phyloP scores from a whole-genome alignment of 2,113 vertebrate genomes.

The Malurus elegans region DNA sequence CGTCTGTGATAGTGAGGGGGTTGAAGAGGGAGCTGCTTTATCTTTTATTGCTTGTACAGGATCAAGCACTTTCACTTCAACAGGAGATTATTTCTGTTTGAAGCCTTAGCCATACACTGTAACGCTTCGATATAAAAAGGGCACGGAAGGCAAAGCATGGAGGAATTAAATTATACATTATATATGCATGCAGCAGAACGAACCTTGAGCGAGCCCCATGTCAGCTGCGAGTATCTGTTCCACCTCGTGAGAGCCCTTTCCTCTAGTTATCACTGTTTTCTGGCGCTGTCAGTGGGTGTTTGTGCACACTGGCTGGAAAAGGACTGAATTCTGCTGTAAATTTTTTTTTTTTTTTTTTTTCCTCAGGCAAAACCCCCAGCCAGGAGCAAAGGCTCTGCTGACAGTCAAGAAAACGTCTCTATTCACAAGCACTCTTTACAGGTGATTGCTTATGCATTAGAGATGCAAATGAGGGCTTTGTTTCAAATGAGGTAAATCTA shows the following conservation, averaged over 20 bases:
- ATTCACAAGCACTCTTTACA: slow-evolving; percentile 29
- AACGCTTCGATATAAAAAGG: slow-evolving; percentile 6
- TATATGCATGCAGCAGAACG: neutral
- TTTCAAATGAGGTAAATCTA: slow-evolving; percentile 54
- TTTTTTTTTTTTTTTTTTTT: too few species aligned
- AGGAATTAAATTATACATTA: slow-evolving; percentile 40
- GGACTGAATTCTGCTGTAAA: neutral
- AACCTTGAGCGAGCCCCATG: neutral
- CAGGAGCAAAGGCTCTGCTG: slow-evolving; percentile 9
- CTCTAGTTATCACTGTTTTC: slow-evolving; percentile 6
- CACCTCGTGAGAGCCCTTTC: slow-evolving; percentile 33
- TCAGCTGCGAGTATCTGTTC: slow-evolving; percentile 24
- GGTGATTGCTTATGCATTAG: slow-evolving; percentile 33
- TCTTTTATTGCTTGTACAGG: slow-evolving; percentile 11
- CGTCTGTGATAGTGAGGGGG: neutral
- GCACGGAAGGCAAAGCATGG: neutral
- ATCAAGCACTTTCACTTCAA: slow-evolving; percentile 49
- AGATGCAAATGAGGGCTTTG: slow-evolving; percentile 22
- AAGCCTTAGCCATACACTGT: slow-evolving; percentile 25
- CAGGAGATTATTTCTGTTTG: slow-evolving; percentile 54
- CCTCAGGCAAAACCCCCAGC: neutral
- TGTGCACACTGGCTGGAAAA: neutral
- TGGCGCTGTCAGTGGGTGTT: neutral
- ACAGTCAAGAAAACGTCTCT: neutral
- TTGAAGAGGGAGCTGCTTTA: neutral